These are phyloP conservation scores for Auanema sp. DNA, from an alignment of 2,888 invertebrate genomes.

Conservation along the genomic window DNA sequence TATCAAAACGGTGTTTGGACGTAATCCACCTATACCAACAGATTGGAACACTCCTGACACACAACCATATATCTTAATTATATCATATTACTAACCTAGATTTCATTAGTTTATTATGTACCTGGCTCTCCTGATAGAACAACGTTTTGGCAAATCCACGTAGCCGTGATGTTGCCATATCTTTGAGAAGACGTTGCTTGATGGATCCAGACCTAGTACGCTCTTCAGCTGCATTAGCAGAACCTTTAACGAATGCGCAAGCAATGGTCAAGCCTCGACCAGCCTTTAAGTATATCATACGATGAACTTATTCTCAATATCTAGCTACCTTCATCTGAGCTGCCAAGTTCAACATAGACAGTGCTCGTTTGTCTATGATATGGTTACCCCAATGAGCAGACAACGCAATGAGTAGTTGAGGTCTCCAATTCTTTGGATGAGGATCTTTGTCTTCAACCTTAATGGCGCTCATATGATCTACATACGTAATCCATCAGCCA, in stretches of 20 bases:
- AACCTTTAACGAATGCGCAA: conserved; percentile 75
- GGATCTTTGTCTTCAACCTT: conserved; percentile 87
- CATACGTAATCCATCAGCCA: not conserved
- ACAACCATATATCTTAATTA: conserved; percentile 51
- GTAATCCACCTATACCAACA: conserved; percentile 92
- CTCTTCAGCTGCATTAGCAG: conserved; percentile 69
- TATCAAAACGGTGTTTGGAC: conserved; percentile 95
- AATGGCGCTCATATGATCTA: not conserved
- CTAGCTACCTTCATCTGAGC: conserved; percentile 80
- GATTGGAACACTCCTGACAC: conserved; percentile 76
- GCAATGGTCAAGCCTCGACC: conserved; percentile 86
- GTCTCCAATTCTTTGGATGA: conserved; percentile 98
- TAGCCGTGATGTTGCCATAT: conserved; percentile 86
- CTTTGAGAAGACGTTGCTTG: conserved; percentile 65
- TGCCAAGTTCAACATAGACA: conserved; percentile 88
- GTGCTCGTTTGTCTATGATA: conserved; percentile 53
- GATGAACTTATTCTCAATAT: not conserved
- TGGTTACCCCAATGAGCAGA: conserved; percentile 75
- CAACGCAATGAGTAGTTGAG: conserved; percentile 91
- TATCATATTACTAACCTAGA: not conserved
- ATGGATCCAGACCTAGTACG: conserved; percentile 72
- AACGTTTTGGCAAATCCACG: conserved; percentile 96
- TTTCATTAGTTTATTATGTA: conserved; percentile 1
- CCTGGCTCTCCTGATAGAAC: conserved; percentile 79
- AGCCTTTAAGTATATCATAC: conserved; percentile 23